Percentiles rank a stretch among this genome's conserved stretches.
Evolutionary conservation across 2,797 vertebrate genomes (phyloP).

Genomic region (Phalanger gymnotis): DNA sequence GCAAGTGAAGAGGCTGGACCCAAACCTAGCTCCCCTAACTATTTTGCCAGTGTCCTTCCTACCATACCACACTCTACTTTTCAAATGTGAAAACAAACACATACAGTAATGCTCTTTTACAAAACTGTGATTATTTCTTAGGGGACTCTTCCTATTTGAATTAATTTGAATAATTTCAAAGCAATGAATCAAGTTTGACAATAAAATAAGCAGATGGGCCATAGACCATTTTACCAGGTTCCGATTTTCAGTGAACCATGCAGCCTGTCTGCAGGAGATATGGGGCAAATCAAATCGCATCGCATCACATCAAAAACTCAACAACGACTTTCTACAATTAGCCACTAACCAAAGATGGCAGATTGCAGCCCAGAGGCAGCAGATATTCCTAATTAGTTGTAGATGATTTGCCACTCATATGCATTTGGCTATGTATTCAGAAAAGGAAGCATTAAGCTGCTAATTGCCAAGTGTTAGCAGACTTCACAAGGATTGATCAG

Average conservation of each 20-base stretch:
- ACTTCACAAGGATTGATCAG: slow-evolving; percentile 51
- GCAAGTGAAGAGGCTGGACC: background rate
- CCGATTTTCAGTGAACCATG: slow-evolving; percentile 31
- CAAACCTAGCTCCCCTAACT: background rate
- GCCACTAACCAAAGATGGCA: slow-evolving; percentile 68
- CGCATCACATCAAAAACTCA: slow-evolving; percentile 35
- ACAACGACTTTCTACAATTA: slow-evolving; percentile 62
- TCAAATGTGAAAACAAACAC: background rate
- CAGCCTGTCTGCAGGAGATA: slow-evolving; percentile 35
- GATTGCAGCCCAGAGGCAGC: slow-evolving; percentile 54
- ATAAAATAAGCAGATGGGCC: slow-evolving; percentile 19
- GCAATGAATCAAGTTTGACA: slow-evolving; percentile 15
- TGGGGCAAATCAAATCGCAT: slow-evolving; percentile 57
- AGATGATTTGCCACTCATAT: slow-evolving; percentile 51
- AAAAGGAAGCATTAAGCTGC: slow-evolving; percentile 39
- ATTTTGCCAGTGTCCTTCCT: background rate
- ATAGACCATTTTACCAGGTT: slow-evolving; percentile 36
- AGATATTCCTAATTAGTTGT: slow-evolving; percentile 57
- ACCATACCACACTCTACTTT: background rate
- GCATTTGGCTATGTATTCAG: slow-evolving; percentile 51
- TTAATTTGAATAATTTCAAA: slow-evolving; percentile 8
- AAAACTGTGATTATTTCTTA: background rate
- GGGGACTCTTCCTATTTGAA: background rate
- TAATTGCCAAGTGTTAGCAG: slow-evolving; percentile 60
- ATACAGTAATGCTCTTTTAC: background rate